Evolutionary conservation across 2,113 vertebrate species (phyloP).

Genomic region (human): DNA sequence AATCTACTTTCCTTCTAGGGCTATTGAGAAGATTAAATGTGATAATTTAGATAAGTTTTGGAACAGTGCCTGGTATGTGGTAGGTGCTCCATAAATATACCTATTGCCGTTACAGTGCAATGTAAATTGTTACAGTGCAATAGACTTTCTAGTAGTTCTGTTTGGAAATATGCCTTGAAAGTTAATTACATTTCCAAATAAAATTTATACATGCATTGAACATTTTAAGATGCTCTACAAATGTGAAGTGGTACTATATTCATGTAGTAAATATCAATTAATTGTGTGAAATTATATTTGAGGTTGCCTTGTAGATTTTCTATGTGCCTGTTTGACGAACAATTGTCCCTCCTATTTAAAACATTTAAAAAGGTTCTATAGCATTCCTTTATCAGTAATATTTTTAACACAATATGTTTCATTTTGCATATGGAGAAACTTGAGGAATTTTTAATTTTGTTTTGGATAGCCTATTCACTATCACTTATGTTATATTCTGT

Average conservation of each 20-base stretch:
- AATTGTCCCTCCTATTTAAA: background rate
- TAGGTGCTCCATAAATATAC: background rate
- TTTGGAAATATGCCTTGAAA: conserved; percentile 28
- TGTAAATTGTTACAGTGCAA: background rate
- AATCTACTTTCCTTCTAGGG: background rate
- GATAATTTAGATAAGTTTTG: conserved; percentile 16
- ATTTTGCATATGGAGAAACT: conserved; percentile 1
- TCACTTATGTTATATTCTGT: background rate
- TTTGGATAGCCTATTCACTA: background rate
- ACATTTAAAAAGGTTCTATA: background rate
- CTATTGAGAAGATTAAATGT: conserved; percentile 37
- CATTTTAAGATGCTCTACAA: background rate
- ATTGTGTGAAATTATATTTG: conserved; percentile 5
- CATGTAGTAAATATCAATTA: background rate
- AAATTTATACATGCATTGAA: background rate
- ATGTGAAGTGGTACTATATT: background rate
- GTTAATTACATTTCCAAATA: conserved; percentile 19
- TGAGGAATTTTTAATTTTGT: conserved; percentile 20
- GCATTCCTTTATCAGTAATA: background rate
- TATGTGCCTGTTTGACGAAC: background rate
- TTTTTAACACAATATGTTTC: background rate
- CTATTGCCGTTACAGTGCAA: background rate
- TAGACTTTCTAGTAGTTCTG: background rate
- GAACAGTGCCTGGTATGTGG: background rate
- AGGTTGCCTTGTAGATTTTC: background rate